Percentiles rank a stretch among this genome's conserved stretches.
These are phyloP conservation scores for Lathronympha strigana DNA, from an alignment of 2,888 invertebrate species.

Conservation along the genomic window DNA sequence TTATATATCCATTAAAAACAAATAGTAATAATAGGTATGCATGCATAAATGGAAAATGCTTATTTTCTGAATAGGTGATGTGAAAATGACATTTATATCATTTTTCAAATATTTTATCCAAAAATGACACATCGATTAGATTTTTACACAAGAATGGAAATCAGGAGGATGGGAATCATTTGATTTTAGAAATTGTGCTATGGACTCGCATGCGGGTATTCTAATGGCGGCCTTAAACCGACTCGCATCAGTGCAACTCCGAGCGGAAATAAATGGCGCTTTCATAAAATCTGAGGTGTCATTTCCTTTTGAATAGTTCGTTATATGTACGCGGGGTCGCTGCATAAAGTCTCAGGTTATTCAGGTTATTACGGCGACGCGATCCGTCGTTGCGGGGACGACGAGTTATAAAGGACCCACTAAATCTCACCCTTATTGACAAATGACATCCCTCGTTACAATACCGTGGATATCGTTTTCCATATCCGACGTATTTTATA, in stretches of 20 bases:
- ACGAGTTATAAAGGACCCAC: slow-evolving; percentile 63
- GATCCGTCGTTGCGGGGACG: slow-evolving; percentile 47
- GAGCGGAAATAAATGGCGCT: slow-evolving; percentile 52
- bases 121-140: too few species aligned
- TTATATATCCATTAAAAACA: too few species aligned
- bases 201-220: slow-evolving; percentile 11
- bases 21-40: too few species aligned
- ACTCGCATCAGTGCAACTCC: slow-evolving; percentile 12
- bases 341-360: slow-evolving; percentile 65
- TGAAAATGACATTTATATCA: too few species aligned
- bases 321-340: slow-evolving; percentile 61
- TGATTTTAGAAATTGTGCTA: not conserved
- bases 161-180: too few species aligned
- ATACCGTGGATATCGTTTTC: slow-evolving; percentile 62
- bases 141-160: too few species aligned
- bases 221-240: slow-evolving; percentile 30
- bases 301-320: slow-evolving; percentile 75
- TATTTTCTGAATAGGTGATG: too few species aligned
- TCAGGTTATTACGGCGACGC: slow-evolving; percentile 60
- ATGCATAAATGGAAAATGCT: too few species aligned
- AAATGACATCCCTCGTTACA: slow-evolving; percentile 70
- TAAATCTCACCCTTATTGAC: slow-evolving; percentile 71
- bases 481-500: slow-evolving; percentile 63
- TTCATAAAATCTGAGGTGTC: slow-evolving; percentile 73
- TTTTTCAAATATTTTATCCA: too few species aligned